Percentiles rank a stretch among this genome's conserved stretches.
Evolutionary conservation across 2,888 invertebrate species (phyloP).

Genomic region (Doris montereyensis): DNA sequence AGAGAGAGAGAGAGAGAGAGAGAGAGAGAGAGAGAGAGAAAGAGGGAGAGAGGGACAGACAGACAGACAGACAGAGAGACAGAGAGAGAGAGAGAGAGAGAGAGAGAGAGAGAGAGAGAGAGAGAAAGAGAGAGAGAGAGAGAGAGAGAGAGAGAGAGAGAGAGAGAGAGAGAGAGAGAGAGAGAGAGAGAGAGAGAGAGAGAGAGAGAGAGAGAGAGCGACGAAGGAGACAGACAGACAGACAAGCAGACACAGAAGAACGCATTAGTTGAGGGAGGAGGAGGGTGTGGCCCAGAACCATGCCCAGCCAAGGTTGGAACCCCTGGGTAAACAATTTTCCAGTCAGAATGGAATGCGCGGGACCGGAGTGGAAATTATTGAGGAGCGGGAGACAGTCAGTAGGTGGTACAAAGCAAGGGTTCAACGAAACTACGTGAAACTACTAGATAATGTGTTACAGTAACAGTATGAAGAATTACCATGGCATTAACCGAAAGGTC

Average conservation of each 20-base stretch:
- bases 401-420: too few relatives aligned
- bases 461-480: too few relatives aligned
- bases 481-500: too few relatives aligned
- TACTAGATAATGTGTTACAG: too few relatives aligned
- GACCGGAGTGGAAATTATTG: too few relatives aligned
- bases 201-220: not conserved
- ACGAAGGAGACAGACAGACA: not conserved
- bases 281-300: too few relatives aligned
- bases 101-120: not conserved
- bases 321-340: too few relatives aligned
- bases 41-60: not conserved
- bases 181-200: constrained; percentile 14
- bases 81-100: not conserved
- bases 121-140: not conserved
- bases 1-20: constrained; percentile 20
- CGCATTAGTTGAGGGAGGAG: not conserved
- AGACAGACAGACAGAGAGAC: not conserved
- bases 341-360: too few relatives aligned
- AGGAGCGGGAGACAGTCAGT: too few relatives aligned
- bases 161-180: constrained; percentile 22
- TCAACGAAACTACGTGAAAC: too few relatives aligned
- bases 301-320: too few relatives aligned
- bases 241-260: too few relatives aligned
- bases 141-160: constrained; percentile 6
- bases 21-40: constrained; percentile 20